Base-by-base conservation (phyloP, 2,113 vertebrate species). In the Myiopsitta monachus region DNA sequence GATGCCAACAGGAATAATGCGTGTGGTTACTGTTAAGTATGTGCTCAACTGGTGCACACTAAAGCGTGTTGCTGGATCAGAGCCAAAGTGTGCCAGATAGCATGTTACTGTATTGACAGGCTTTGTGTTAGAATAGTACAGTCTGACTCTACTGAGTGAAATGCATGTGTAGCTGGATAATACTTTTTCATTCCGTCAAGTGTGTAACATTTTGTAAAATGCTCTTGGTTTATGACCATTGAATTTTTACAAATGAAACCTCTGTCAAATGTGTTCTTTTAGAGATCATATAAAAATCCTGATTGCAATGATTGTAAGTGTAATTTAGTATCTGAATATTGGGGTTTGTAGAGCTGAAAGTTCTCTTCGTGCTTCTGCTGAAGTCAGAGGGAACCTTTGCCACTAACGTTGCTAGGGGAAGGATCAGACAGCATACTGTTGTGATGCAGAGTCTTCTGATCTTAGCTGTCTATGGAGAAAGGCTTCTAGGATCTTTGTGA, bases 231-330 rank as follows among this genome's bases (percentile, higher is more conserved):
- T 84, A 33, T 72, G 55, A 83, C 47, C 57, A 21, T 90, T 74
- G 30, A 8, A 22, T 72, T 87, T 69, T 78, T 49, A 43, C 31
- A 77, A 78, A 67, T 39, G 8, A 90, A 94, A 15, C 41, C 33
- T 94, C 44, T 57, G 28, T 54, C 87, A 72, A 76, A 41, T 39
- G 39, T 64, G 31, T 81, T 76, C 36, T 67, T 92, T 39, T 52
- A 83, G 94, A 95, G 86, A 94, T 94, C 90, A 92, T 92, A 95
- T 92, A 87, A 94, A 96, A 96, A 94, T 93, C 82, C 30, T 64
- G 36, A n/a, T 68, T 49, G 39, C 61, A 23, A 7, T 62, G 54
- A 24, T 38, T 89, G 1, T 28, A 51, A 77, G 66, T 83, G 8
- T 68, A 66, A 57, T 36, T 81, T 64, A 90, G 88, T 27, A 90